Base-by-base conservation (phyloP, 2,888 invertebrate genomes). In the Nymphalis polychloros region DNA sequence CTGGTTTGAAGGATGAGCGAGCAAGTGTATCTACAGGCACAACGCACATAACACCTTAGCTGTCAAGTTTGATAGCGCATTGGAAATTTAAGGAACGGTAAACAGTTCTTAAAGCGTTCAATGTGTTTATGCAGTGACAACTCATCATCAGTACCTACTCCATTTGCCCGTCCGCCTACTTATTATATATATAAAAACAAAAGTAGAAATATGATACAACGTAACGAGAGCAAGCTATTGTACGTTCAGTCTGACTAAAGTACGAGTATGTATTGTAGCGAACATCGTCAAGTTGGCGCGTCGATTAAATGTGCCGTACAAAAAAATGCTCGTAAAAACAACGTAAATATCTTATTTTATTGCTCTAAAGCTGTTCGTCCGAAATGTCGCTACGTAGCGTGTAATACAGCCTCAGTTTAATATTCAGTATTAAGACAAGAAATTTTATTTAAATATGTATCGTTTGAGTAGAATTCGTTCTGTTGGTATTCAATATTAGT, bases 291-390 rank as follows among this genome's bases (percentile, higher is more conserved):
- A 31, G 47, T 62, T 35, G 52, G 23, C 68, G 64, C 61, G 64
- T 47, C 59, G 65, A 69, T 69, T 69, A 65, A 67, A 67, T 67
- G 67, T 67, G 41, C 49, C 57, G 62, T 67, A 67, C 20, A 62
- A 67, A 67, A 23, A 67, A 62, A 55, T 52, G 46, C 61, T 46
- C 53, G 62, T 61, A 67, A 67, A 57, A 61, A 35, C 55, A 62
- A 57, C 57, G 47, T 67, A 62, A 67, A 67, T 48, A 46, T 62
- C 59, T 46, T 53, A 35, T 41, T 62, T 67, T 57, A 67, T 67
- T 8, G 55, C 65, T 65, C 41, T 59, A 47, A 50, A 50, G 47
- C 47, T 47, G 52, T 60, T 60, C 52, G 65, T 52, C 31, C 60
- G 60, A 59, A 20, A 53, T 23, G 59, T 60, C 52, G 50, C 52